phyloP scores from a whole-genome alignment of 2,888 invertebrate species.

The Strigamia maritima region DNA sequence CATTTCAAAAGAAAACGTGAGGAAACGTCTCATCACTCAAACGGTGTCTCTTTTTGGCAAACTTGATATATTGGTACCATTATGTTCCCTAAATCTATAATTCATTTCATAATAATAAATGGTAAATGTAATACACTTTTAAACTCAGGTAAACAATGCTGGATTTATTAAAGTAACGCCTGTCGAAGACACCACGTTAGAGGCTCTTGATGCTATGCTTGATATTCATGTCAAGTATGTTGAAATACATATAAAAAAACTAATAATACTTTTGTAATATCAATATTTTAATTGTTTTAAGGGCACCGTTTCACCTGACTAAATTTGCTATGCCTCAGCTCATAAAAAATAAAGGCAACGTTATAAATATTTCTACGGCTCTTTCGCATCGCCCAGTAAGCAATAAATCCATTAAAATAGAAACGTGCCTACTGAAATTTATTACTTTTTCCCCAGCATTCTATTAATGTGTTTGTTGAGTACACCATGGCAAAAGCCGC shows the following conservation, averaged over 20 bases:
- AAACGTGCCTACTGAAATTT: background rate
- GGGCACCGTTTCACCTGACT: background rate
- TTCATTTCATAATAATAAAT: too few relatives aligned
- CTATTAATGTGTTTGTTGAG: background rate
- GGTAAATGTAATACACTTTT: background rate
- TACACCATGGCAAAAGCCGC: constrained; percentile 6
- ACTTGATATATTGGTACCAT: background rate
- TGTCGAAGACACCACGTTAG: background rate
- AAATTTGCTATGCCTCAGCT: constrained; percentile 23
- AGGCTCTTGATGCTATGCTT: constrained; percentile 20
- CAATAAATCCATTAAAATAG: background rate
- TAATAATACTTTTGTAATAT: background rate
- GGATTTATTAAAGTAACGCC: background rate
- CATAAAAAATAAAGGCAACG: background rate
- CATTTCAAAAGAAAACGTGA: background rate
- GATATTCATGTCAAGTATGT: constrained; percentile 15
- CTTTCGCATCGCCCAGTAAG: constrained; percentile 10
- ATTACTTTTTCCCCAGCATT: background rate
- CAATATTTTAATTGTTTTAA: background rate
- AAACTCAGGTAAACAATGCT: background rate
- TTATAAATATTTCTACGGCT: background rate
- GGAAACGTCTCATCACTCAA: background rate
- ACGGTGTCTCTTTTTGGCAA: constrained; percentile 5
- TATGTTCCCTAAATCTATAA: background rate
- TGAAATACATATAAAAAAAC: background rate